Base-by-base conservation (phyloP, 2,888 invertebrate genomes). In the Hanleya hanleyi region DNA sequence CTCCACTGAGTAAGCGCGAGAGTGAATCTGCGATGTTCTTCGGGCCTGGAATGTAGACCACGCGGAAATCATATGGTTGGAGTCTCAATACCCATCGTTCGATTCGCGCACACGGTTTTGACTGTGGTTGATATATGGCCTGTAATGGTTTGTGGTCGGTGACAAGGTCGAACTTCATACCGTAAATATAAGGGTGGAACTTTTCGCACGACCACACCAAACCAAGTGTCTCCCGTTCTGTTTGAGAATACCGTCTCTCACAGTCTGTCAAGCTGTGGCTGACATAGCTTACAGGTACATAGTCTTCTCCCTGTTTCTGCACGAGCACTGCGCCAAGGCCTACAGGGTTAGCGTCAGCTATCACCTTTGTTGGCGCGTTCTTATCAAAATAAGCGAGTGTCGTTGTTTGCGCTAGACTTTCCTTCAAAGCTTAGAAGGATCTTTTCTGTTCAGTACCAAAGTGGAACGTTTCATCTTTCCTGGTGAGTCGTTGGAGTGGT, bases 31-130 rank as follows among this genome's bases (percentile, higher is more conserved):
- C 77, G 1, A 74, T 74, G 50, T 82, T 82, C 36, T 75, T 71
- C 41, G 33, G 37, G 4, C 82, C 81, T n/a, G 80, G 70, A 29
- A 71, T 69, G 64, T 83, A 76, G 9, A 49, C 26, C 9, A 81
- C 72, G 18, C 37, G 33, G 38, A 74, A 76, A 32, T 38, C 68
- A 51, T 78, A 80, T 35, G 68, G 76, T 67, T 74, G 75, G n/a
- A 82, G 65, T 47, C 73, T n/a, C n/a, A 83, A 69, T 3, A 79
- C 68, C 82, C 82, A 81, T 37, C 84, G 38, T 70, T 83, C 76
- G 0, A 84, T 77, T 35, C 83, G 70, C 9, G 84, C 79, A 62
- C 69, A 71, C 12, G 75, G 79, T 35, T 77, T 84, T 12, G 81
- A 76, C n/a, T 22, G 77, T 12, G 38, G 51, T 6, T 49, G 50